Base-by-base conservation (phyloP, 2,888 invertebrate species). In the Elysia crispata region DNA sequence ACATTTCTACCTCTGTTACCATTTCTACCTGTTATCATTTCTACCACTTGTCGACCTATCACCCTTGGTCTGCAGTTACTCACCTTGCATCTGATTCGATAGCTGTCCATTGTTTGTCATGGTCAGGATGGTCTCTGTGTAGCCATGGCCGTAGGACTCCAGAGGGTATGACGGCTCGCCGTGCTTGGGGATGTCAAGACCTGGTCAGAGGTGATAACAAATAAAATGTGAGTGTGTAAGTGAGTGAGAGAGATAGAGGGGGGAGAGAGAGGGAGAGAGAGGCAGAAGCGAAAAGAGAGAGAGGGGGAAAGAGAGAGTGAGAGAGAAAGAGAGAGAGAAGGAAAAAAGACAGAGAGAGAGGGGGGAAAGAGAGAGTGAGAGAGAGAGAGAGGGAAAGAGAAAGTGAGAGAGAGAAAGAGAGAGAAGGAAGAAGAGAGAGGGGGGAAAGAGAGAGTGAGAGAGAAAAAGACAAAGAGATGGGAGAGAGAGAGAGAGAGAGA, bases 81-180 rank as follows among this genome's bases (percentile, higher is more conserved):
- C 28, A 57, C 54, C 57, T 28, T 30, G 75, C 6, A 62, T 31
- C 15, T 49, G 6, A 1, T 54, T 41, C 30, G 64, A 60, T 72
- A 78, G 49, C 64, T 78, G 78, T n/a, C 78, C 78, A 50, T 62
- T 72, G 23, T 86, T 86, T 60, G 81, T 31, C 0, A 84, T 78
- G 13, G 75, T 67, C 15, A 80, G 6, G 76, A 90, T 62, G 13
- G 60, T 78, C 64, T 78, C 78, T 15, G 20, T 13, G 30, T 78
- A 73, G 1, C 78, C 78, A n/a, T 78, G 78, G 6, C 78, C 78
- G n/a, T 73, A 92, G 0, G 91, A 87, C 57, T 90, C 90, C 1
- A 87, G 87, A 0, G 93, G 93, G 84, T 93, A 93, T 8, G 93
- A 93, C 1, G 92, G 91, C 84, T 93, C 78, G 1, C 78, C 78